A percentile compares a stretch with the other conserved stretches of the same genome.
These are phyloP conservation scores for Limonius californicus DNA, from an alignment of 1,140 invertebrate species.

Conservation along the genomic window DNA sequence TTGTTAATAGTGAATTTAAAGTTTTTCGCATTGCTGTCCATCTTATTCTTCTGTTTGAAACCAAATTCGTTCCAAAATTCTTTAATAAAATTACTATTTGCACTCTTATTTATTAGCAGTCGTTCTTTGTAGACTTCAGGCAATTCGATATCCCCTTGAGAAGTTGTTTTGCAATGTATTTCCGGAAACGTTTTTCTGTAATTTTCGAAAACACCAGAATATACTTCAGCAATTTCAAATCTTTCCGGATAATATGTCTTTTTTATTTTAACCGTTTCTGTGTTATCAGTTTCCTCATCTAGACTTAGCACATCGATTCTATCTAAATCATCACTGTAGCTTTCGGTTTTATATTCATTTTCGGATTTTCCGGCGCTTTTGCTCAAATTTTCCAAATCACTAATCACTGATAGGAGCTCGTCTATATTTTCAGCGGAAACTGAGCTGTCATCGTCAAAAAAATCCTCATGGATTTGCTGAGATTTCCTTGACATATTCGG, in stretches of 20 bases:
- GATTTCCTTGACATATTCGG: background rate
- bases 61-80: constrained; percentile 28
- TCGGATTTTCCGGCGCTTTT: too few relatives aligned
- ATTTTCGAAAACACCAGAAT: constrained; percentile 36
- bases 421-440: constrained; percentile 36
- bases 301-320: constrained; percentile 16
- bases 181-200: constrained; percentile 37
- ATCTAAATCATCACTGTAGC: constrained; percentile 12
- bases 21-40: background rate
- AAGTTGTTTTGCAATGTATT: constrained; percentile 2
- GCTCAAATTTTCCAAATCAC: background rate
- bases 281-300: background rate
- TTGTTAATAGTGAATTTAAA: constrained; percentile 36
- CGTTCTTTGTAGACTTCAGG: constrained; percentile 35
- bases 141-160: constrained; percentile 24
- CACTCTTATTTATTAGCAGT: constrained; percentile 21
- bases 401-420: constrained; percentile 33
- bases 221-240: constrained; percentile 26
- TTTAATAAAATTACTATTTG: background rate
- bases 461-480: background rate
- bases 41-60: constrained; percentile 26
- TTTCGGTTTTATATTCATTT: too few relatives aligned
- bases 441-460: constrained; percentile 18
- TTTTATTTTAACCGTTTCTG: background rate
- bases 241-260: too few relatives aligned